phyloP scores from a whole-genome alignment of 2,797 vertebrate species.

The Eremophila alpestris region DNA sequence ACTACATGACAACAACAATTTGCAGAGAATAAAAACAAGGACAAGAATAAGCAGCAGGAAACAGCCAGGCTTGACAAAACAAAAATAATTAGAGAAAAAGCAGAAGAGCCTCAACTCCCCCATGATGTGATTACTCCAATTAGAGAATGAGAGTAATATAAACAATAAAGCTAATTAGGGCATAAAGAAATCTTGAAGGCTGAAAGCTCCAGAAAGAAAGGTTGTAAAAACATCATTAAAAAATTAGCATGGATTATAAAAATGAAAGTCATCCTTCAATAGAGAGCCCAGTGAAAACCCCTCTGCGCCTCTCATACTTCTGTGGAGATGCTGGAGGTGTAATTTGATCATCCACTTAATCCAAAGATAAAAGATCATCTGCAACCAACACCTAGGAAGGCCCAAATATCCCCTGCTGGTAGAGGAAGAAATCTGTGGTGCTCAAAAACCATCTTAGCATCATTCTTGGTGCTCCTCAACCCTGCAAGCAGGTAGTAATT shows the following conservation, averaged over 20 bases:
- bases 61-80: constrained; percentile 20
- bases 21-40: not conserved
- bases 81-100: constrained; percentile 52
- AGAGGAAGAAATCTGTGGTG: not conserved
- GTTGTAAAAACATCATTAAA: not conserved
- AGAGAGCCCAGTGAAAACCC: not conserved
- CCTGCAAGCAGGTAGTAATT: not conserved
- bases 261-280: not conserved
- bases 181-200: not conserved
- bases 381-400: not conserved
- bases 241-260: not conserved
- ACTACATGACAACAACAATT: constrained; percentile 30
- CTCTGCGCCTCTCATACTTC: not conserved
- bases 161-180: constrained; percentile 47
- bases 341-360: not conserved
- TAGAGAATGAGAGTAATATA: constrained; percentile 29
- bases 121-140: constrained; percentile 25
- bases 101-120: not conserved
- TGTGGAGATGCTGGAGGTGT: not conserved
- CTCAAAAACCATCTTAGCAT: not conserved
- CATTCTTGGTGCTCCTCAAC: not conserved
- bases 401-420: not conserved
- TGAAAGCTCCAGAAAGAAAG: constrained; percentile 13
- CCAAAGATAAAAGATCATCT: not conserved
- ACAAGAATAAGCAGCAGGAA: constrained; percentile 33